phyloP scores from a whole-genome alignment of 2,113 vertebrate genomes.

The Triplophysa dalaica region DNA sequence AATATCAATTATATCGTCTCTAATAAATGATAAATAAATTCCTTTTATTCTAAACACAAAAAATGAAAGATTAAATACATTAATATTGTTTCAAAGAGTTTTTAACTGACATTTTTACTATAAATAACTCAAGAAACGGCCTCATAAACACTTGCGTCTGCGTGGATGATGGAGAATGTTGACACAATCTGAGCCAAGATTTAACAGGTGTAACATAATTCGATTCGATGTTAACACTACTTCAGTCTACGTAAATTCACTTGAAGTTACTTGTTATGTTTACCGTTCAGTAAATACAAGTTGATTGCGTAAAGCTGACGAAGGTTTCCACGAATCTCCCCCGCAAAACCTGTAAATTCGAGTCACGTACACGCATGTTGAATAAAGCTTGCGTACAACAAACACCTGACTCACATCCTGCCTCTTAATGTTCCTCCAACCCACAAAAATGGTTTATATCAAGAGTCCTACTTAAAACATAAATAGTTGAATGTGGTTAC shows the following conservation, averaged over 20 bases:
- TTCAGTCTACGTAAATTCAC: conserved; percentile 41
- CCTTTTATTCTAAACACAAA: too few relatives aligned
- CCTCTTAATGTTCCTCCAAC: not conserved
- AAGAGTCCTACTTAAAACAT: not conserved
- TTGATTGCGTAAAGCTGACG: conserved; percentile 4
- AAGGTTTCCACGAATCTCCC: conserved; percentile 41
- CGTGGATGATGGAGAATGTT: conserved; percentile 19
- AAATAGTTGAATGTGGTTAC: not conserved
- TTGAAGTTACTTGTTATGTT: conserved; percentile 47
- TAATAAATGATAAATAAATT: too few relatives aligned
- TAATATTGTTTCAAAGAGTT: too few relatives aligned
- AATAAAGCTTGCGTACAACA: not conserved
- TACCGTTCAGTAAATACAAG: conserved; percentile 46
- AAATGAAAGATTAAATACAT: too few relatives aligned
- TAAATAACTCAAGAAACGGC: not conserved
- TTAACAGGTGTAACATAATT: conserved; percentile 44
- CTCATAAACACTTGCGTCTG: not conserved
- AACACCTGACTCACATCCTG: not conserved
- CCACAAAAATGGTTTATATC: not conserved
- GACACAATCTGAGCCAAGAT: conserved; percentile 18
- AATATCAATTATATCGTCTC: too few relatives aligned
- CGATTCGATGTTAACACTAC: conserved; percentile 39
- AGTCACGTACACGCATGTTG: not conserved
- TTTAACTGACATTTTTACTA: too few relatives aligned
- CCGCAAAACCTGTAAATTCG: conserved; percentile 4